Base-by-base conservation (phyloP, 2,888 invertebrate species). In the Eustalomyia histrio region DNA sequence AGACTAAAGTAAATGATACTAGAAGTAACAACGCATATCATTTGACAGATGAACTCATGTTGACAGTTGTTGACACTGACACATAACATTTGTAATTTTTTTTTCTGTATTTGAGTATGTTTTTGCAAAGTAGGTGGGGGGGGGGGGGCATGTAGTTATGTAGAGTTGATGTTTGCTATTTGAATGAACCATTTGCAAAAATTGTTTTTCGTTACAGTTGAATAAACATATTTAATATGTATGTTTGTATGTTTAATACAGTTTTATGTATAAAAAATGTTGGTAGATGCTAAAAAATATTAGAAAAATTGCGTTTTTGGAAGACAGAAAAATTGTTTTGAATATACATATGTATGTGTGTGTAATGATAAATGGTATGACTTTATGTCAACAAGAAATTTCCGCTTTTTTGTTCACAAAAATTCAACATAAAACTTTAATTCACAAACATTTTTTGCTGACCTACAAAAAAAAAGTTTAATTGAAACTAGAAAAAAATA, bases 181-280 rank as follows among this genome's bases (percentile, higher is more conserved):
- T 75, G 71, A 73, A 72, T 71, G 80, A 67, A 82, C 52, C 75
- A 87, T 88, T 88, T 88, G 85, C 85, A 84, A 83, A 88, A 88
- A 88, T 88, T 88, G 88, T 87, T 88, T 88, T 88, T 85, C 88
- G 87, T 85, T 87, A 87, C 89, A 89, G 86, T 89, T 88, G 89
- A 88, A 85, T 88, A 88, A 88, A 89, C 89, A 89, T 71, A 80
- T 55, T 76, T 29, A 61, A 74, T 68, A 35, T 8, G 33, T 18
- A 65, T 61, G 7, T 4, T 5, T 61, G 14, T 61, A 21, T 29
- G 9, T 35, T 58, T 17, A n/a, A 0, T 35, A 39, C 12, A 12
- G 39, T 6, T n/a, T n/a, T n/a, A n/a, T 47, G 43, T 47, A n/a
- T 47, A n/a, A n/a, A 47, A 47, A 47, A 47, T 3, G 14, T 35